Evolutionary conservation across 2,113 vertebrate species (phyloP).

Genomic region (Coryphaenoides rupestris): DNA sequence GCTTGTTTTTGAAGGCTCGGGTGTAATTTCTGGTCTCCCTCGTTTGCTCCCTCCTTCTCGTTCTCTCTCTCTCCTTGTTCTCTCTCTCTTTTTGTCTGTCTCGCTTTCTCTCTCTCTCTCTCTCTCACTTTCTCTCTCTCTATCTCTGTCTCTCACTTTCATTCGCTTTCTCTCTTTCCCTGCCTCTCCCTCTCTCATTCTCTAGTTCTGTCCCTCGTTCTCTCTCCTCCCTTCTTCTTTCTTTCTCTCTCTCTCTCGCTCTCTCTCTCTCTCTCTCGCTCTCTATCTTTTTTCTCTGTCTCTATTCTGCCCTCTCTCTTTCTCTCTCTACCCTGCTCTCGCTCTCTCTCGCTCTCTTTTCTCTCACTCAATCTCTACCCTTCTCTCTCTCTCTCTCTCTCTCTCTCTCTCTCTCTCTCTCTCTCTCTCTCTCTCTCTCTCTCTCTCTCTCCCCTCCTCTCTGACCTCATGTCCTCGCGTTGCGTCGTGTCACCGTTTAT

Average conservation of each 20-base stretch:
- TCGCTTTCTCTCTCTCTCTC: background rate
- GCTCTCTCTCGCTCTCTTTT: background rate
- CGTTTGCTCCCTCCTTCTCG: too few species aligned
- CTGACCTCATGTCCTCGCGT: slow-evolving; percentile 54
- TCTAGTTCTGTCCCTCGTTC: background rate
- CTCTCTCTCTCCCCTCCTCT: slow-evolving; percentile 10
- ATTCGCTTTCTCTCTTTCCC: background rate
- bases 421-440: slow-evolving; percentile 57
- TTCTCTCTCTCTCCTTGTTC: background rate
- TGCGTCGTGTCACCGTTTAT: too few species aligned
- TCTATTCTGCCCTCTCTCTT: background rate
- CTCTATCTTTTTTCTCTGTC: background rate
- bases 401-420: background rate
- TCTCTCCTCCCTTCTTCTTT: background rate
- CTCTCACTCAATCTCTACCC: background rate
- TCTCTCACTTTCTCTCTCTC: slow-evolving; percentile 56
- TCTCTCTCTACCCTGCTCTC: background rate
- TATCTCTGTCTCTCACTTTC: slow-evolving; percentile 17
- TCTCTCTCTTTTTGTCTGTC: background rate
- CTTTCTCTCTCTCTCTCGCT: slow-evolving; percentile 12
- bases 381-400: background rate
- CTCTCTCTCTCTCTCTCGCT: slow-evolving; percentile 55
- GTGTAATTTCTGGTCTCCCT: too few species aligned
- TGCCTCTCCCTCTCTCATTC: background rate
- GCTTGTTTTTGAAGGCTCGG: too few species aligned